Percentiles rank a stretch among this genome's conserved stretches.
phyloP scores from a whole-genome alignment of 2,888 invertebrate genomes.

The Chydorus sphaericus region DNA sequence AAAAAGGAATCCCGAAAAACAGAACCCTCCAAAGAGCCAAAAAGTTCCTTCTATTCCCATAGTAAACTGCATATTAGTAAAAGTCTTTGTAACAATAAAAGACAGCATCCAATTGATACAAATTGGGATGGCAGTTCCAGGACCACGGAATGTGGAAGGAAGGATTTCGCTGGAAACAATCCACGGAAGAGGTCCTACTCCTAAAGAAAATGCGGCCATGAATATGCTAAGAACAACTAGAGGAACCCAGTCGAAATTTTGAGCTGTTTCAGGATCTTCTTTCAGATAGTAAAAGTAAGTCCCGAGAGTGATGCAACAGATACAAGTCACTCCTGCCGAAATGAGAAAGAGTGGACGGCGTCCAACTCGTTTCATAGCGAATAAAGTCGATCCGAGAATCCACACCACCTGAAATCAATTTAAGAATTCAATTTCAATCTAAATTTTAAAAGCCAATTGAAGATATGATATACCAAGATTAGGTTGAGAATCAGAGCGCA shows the following conservation, averaged over 20 bases:
- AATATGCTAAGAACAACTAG: slow-evolving; percentile 56
- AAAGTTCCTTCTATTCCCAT: slow-evolving; percentile 52
- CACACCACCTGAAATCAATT: slow-evolving; percentile 27
- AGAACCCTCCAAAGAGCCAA: slow-evolving; percentile 57
- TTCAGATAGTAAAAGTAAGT: slow-evolving; percentile 50
- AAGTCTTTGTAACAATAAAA: slow-evolving; percentile 35
- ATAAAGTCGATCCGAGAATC: slow-evolving; percentile 36
- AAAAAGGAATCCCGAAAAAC: slow-evolving; percentile 52
- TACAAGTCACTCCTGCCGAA: slow-evolving; percentile 55
- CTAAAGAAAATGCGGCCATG: slow-evolving; percentile 63
- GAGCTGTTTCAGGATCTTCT: slow-evolving; percentile 22
- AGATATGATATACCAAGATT: neutral
- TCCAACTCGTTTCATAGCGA: slow-evolving; percentile 67
- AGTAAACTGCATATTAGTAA: slow-evolving; percentile 36
- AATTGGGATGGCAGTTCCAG: slow-evolving; percentile 58
- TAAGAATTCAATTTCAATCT: neutral
- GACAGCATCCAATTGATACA: slow-evolving; percentile 60
- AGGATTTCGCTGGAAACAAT: slow-evolving; percentile 67
- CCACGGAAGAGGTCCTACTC: slow-evolving; percentile 71
- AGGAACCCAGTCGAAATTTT: slow-evolving; percentile 49
- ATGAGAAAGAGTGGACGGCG: slow-evolving; percentile 59
- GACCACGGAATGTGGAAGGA: slow-evolving; percentile 50
- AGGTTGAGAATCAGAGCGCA: neutral
- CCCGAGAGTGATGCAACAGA: slow-evolving; percentile 52
- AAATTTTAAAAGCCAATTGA: too few species aligned